Conservation (phyloP, 2,888 invertebrate species). For the Dasysyrphus albostriatus region DNA sequence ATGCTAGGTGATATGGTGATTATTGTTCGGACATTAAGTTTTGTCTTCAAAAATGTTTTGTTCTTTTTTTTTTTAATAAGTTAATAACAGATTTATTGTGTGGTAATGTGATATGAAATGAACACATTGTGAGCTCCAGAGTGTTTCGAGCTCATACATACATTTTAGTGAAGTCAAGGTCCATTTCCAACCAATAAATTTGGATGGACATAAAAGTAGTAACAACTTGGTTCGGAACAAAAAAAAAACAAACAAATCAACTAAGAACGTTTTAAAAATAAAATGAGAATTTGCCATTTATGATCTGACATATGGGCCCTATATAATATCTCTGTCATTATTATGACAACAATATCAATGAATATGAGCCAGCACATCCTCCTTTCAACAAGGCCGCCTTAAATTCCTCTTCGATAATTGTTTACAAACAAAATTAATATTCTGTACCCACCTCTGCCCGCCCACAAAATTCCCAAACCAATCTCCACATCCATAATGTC, state of each 20-base stretch:
- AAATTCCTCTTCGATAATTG: conserved; percentile 27
- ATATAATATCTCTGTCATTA: neutral
- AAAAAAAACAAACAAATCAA: neutral
- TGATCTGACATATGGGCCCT: neutral
- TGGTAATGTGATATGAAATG: conserved; percentile 52
- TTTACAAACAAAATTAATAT: conserved; percentile 38
- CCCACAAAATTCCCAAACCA: conserved; percentile 5
- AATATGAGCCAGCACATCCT: neutral
- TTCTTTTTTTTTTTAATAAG: conserved; percentile 4
- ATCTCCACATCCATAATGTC: conserved; percentile 18
- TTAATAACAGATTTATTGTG: conserved; percentile 54
- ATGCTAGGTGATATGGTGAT: conserved; percentile 3
- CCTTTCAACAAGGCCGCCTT: conserved; percentile 13
- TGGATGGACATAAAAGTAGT: neutral
- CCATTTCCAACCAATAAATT: neutral
- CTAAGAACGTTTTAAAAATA: neutral
- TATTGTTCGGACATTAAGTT: neutral
- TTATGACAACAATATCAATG: neutral
- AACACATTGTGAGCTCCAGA: neutral
- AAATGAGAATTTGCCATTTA: neutral
- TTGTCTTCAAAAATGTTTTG: conserved; percentile 31
- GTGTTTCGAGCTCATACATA: neutral
- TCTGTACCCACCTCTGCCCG: conserved; percentile 2
- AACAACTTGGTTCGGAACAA: neutral
- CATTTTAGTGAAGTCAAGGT: conserved; percentile 1